Evolutionary conservation across 2,797 vertebrate species (phyloP), one percentile per base, ranked within the genome.

Genomic region (Tapirus indicus): DNA sequence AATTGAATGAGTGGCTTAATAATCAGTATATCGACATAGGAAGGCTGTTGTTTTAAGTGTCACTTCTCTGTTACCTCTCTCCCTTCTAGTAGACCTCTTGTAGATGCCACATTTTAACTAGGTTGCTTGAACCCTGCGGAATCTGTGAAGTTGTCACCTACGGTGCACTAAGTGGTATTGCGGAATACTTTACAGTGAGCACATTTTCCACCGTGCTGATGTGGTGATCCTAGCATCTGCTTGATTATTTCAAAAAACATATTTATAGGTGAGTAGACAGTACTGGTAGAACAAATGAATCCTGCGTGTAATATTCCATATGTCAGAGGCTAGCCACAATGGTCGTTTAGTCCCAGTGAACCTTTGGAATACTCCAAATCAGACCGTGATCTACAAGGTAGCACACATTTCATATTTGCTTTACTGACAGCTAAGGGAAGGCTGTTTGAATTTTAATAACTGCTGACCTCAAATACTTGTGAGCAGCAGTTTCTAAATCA

Each of bases 221-320:
- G 29, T 27, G 56, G 25, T 69, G 68, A 90, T 52, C 69, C 93
- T 94, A 95, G 58, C 91, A 96, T 92, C 87, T 87, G 72, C 79
- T 88, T 97, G 4, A 69, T 95, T 93, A 58, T 97, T 95, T 95
- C 14, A 75, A 90, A 90, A 86, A 95, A 8, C 56, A 60, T 84
- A 18, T 62, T 96, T 92, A 9, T 74, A 9, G 9, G 2, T 23
- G 77, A 13, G 0, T 2, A 17, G 0, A 8, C 3, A 44, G 18
- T 72, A 41, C 3, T 49, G 27, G 14, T 85, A 25, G 49, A 72
- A 83, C 52, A 95, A 78, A 75, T 89, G 49, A 88, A 71, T 95
- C 52, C 44, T 80, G 82, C 20, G 4, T 79, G 13, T 35, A 79
- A 29, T 66, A 74, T 6, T 49, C 77, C 72, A 49, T 41, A 8